These are phyloP conservation scores for Enteromius afrohamiltoni DNA, from an alignment of 2,797 vertebrate genomes.

Conservation along the genomic window DNA sequence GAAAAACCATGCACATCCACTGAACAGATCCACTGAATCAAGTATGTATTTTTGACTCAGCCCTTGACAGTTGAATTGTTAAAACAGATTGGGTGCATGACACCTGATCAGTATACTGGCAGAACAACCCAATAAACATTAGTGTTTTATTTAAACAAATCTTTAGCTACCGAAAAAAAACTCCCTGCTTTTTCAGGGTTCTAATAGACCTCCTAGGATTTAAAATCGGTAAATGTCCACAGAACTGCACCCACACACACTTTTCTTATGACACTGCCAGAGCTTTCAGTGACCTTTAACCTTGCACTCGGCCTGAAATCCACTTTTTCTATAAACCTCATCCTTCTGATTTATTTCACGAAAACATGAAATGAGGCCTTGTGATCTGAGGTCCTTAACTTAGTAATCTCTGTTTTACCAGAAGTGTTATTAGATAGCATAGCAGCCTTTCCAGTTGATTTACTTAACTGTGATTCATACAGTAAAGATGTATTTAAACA, in stretches of 20 bases:
- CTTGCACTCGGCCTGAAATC: background rate
- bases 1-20: background rate
- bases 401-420: background rate
- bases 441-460: background rate
- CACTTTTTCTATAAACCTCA: constrained; percentile 3
- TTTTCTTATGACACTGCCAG: constrained; percentile 1
- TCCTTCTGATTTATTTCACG: background rate
- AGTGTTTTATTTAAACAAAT: background rate
- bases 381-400: constrained; percentile 9
- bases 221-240: constrained; percentile 14
- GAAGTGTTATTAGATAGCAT: background rate
- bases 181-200: background rate
- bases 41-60: background rate
- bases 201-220: background rate
- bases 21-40: background rate
- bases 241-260: constrained; percentile 17
- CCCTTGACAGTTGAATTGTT: constrained; percentile 4
- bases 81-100: background rate
- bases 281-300: constrained; percentile 23
- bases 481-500: background rate
- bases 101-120: background rate
- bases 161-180: background rate
- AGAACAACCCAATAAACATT: background rate
- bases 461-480: background rate
- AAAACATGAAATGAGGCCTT: constrained; percentile 14